These are phyloP conservation scores for Druon quercuslanigerum DNA, from an alignment of 1,140 invertebrate genomes.

Conservation along the genomic window DNA sequence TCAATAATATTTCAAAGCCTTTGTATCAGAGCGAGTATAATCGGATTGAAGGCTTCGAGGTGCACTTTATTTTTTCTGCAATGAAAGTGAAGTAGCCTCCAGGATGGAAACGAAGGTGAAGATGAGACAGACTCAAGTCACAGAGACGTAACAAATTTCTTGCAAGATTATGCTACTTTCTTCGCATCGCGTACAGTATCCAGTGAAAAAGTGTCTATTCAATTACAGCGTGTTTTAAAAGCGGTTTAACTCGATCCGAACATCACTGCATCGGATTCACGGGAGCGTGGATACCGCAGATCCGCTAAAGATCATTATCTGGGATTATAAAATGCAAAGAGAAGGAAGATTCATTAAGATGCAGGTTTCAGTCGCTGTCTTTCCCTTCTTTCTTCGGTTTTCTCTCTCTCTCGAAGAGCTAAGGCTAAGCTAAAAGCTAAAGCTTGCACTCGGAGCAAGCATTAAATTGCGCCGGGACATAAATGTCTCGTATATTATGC, in stretches of 20 bases:
- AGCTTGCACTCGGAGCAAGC: slow-evolving; percentile 1
- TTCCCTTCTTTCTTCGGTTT: slow-evolving; percentile 1
- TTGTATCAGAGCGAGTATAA: slow-evolving; percentile 15
- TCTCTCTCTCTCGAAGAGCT: slow-evolving; percentile 11
- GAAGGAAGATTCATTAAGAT: slow-evolving; percentile 49
- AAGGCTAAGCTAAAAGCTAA: not conserved
- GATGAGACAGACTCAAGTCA: slow-evolving; percentile 1
- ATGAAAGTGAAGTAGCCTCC: not conserved
- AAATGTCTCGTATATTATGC: slow-evolving; percentile 27
- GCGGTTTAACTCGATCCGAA: slow-evolving; percentile 24
- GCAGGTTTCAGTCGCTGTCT: slow-evolving; percentile 25
- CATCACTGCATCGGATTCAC: slow-evolving; percentile 38
- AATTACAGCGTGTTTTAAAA: slow-evolving; percentile 27
- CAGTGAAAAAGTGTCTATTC: slow-evolving; percentile 23
- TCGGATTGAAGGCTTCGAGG: slow-evolving; percentile 14
- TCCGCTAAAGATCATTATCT: slow-evolving; percentile 52
- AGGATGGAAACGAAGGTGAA: slow-evolving; percentile 1
- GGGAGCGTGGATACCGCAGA: slow-evolving; percentile 37
- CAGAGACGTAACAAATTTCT: slow-evolving; percentile 25
- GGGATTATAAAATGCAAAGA: slow-evolving; percentile 34
- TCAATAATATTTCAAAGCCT: slow-evolving; percentile 28
- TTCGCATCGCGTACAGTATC: slow-evolving; percentile 13
- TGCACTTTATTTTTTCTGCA: not conserved
- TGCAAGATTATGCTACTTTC: slow-evolving; percentile 28
- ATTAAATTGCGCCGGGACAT: slow-evolving; percentile 2